These are phyloP conservation scores for Mythimna pallens DNA, from an alignment of 2,888 invertebrate species.

Conservation along the genomic window DNA sequence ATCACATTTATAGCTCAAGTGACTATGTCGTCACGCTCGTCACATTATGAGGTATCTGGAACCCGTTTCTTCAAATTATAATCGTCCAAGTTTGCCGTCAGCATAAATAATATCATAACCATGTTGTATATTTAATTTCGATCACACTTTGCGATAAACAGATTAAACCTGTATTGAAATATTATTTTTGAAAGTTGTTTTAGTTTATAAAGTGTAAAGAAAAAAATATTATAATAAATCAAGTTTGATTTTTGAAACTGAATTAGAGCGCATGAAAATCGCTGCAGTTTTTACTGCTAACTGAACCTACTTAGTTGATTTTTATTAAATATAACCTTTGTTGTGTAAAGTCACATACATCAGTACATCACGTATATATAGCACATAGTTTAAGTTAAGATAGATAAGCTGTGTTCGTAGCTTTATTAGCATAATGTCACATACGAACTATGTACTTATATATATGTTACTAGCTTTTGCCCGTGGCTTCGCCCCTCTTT, in stretches of 20 bases:
- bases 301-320: not conserved
- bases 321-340: not conserved
- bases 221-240: not conserved
- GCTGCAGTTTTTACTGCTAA: no score
- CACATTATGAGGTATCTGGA: constrained; percentile 37
- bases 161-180: constrained; percentile 4
- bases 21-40: constrained; percentile 38
- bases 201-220: no score
- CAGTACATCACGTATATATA: no score
- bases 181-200: constrained; percentile 16
- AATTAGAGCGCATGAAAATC: not conserved
- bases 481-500: no score
- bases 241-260: not conserved
- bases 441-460: no score
- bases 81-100: constrained; percentile 40
- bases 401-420: no score
- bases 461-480: no score
- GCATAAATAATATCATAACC: constrained; percentile 49
- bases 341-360: no score
- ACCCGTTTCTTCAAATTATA: constrained; percentile 40
- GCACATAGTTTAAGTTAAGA: no score
- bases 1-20: constrained; percentile 7
- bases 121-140: constrained; percentile 35
- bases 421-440: no score
- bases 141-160: constrained; percentile 37